Evolutionary conservation across 2,797 vertebrate species (phyloP).

Genomic region (Rhabdophis nuchalis): DNA sequence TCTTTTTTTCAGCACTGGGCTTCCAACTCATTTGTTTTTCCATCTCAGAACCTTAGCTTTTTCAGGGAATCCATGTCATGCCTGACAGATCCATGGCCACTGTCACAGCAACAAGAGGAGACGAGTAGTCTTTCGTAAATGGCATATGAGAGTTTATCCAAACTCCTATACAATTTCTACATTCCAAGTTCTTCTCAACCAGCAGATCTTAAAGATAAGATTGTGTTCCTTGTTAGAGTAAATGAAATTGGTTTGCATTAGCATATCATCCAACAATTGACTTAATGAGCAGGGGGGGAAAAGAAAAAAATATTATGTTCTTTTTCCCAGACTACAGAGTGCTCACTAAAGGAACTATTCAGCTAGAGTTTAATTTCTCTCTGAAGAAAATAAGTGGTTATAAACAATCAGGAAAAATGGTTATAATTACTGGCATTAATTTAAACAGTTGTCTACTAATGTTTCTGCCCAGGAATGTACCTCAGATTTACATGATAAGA

Average conservation of each 20-base stretch:
- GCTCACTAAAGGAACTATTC: slow-evolving; percentile 45
- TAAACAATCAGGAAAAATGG: slow-evolving; percentile 44
- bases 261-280: slow-evolving; percentile 50
- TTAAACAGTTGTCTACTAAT: slow-evolving; percentile 27
- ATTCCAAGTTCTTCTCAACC: not conserved
- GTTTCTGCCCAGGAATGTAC: slow-evolving; percentile 33
- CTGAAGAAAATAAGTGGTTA: slow-evolving; percentile 46
- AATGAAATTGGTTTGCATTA: slow-evolving; percentile 48
- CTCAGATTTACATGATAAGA: slow-evolving; percentile 28
- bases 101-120: not conserved
- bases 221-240: slow-evolving; percentile 43
- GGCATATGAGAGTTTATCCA: not conserved
- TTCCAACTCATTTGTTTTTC: not conserved
- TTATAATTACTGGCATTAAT: slow-evolving; percentile 47
- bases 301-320: slow-evolving; percentile 20
- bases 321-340: slow-evolving; percentile 49
- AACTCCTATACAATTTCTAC: no score
- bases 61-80: not conserved
- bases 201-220: not conserved
- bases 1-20: not conserved
- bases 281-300: slow-evolving; percentile 17
- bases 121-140: not conserved
- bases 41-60: not conserved
- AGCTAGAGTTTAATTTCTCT: slow-evolving; percentile 55
- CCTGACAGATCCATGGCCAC: not conserved